Evolutionary conservation across 2,888 invertebrate genomes (phyloP).

Genomic region (Noctua fimbriata): DNA sequence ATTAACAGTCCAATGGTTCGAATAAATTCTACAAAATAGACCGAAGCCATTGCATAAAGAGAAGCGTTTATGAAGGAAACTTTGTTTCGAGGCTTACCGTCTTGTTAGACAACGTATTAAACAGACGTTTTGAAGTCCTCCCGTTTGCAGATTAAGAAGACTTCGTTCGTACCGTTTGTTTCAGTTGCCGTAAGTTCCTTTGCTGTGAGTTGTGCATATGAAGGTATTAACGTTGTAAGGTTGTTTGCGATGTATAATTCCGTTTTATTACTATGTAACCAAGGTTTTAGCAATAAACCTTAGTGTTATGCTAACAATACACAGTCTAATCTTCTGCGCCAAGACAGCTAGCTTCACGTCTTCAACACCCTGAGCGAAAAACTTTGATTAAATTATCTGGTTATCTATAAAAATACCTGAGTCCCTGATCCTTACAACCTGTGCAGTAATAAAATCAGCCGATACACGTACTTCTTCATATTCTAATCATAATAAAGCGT

Average conservation of each 20-base stretch:
- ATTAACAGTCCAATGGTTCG: constrained; percentile 75
- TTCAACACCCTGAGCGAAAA: neutral
- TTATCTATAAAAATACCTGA: constrained; percentile 34
- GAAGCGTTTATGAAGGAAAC: constrained; percentile 70
- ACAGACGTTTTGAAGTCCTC: constrained; percentile 50
- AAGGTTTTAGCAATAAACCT: neutral
- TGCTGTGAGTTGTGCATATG: constrained; percentile 32
- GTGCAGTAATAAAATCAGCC: constrained; percentile 46
- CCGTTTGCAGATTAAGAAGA: constrained; percentile 48
- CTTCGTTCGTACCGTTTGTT: constrained; percentile 40
- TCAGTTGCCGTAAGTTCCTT: constrained; percentile 26
- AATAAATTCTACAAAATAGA: constrained; percentile 72
- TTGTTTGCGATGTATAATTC: constrained; percentile 23
- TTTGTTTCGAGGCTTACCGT: constrained; percentile 66
- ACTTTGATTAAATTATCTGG: constrained; percentile 36
- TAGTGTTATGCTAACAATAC: neutral
- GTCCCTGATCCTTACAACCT: constrained; percentile 18
- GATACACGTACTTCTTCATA: constrained; percentile 61
- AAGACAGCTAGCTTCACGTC: neutral
- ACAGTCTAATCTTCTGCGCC: neutral
- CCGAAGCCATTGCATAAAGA: constrained; percentile 75
- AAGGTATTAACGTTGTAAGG: constrained; percentile 18
- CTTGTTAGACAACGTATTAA: constrained; percentile 63
- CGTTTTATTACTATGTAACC: neutral
- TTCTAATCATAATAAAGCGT: constrained; percentile 67